These are phyloP conservation scores for Podocnemis expansa DNA, from an alignment of 2,113 vertebrate genomes.

Conservation along the genomic window DNA sequence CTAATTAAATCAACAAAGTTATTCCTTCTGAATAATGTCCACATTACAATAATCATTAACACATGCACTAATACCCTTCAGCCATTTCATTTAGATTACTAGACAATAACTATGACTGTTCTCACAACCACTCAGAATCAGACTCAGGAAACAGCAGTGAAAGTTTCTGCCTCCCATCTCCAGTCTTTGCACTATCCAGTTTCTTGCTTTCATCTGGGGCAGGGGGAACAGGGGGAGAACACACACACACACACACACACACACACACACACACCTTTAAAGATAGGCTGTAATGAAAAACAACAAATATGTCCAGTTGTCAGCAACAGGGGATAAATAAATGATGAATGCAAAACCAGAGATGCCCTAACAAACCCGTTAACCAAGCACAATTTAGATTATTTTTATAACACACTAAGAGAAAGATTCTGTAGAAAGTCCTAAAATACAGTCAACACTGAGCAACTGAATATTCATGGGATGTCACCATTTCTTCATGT, in stretches of 20 bases:
- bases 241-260: too few relatives aligned
- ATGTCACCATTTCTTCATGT: background rate
- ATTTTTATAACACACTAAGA: background rate
- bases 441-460: background rate
- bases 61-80: background rate
- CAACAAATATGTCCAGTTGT: background rate
- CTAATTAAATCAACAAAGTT: background rate
- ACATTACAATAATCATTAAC: background rate
- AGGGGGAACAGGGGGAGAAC: too few relatives aligned
- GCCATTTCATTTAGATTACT: background rate
- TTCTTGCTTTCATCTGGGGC: background rate
- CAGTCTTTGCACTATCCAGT: background rate
- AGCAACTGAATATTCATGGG: background rate
- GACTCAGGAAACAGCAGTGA: accelerated
- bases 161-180: background rate
- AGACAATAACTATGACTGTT: background rate
- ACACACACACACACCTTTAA: background rate
- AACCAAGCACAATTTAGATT: background rate
- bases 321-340: background rate
- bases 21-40: background rate
- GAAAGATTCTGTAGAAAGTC: background rate
- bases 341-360: background rate
- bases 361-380: background rate
- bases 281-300: background rate
- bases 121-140: background rate